A percentile compares a stretch with the other conserved stretches of the same genome.
These are phyloP conservation scores for Hypsibius dujardini DNA, from an alignment of 1,140 invertebrate species.

Conservation along the genomic window DNA sequence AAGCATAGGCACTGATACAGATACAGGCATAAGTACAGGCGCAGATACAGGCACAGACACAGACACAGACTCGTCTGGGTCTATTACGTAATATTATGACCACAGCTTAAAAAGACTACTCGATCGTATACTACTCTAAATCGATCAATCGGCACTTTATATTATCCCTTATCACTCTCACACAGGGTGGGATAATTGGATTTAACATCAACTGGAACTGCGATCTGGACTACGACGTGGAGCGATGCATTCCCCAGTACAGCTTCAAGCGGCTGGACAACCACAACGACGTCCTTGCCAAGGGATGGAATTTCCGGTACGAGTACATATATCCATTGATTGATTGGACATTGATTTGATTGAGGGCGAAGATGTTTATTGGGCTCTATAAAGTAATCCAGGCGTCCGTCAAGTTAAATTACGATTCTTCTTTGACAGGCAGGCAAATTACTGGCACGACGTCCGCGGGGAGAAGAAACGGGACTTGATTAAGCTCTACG, in stretches of 20 bases:
- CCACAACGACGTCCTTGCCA: constrained; percentile 27
- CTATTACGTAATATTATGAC: no score
- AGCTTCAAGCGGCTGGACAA: constrained; percentile 34
- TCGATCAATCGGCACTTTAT: neutral
- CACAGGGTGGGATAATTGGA: neutral
- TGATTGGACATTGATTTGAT: no score
- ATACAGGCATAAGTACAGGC: no score
- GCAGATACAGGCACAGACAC: no score
- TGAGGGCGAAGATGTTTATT: no score
- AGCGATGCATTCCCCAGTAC: constrained; percentile 30
- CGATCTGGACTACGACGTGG: constrained; percentile 5
- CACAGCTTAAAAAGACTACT: no score
- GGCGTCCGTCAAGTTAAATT: no score
- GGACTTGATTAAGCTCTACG: constrained; percentile 38
- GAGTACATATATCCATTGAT: neutral
- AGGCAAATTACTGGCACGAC: constrained; percentile 34
- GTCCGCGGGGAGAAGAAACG: constrained; percentile 26
- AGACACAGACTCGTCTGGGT: no score
- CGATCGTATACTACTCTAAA: neutral
- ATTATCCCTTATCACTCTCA: neutral
- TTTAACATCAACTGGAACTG: constrained; percentile 11
- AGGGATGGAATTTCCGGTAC: constrained; percentile 40
- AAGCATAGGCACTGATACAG: no score
- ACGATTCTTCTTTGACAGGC: constrained; percentile 28
- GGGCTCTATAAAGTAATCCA: no score